A percentile compares a stretch with the other conserved stretches of the same genome.
Evolutionary conservation across 2,797 vertebrate species (phyloP).

Genomic region (Gobionotothen gibberifrons): DNA sequence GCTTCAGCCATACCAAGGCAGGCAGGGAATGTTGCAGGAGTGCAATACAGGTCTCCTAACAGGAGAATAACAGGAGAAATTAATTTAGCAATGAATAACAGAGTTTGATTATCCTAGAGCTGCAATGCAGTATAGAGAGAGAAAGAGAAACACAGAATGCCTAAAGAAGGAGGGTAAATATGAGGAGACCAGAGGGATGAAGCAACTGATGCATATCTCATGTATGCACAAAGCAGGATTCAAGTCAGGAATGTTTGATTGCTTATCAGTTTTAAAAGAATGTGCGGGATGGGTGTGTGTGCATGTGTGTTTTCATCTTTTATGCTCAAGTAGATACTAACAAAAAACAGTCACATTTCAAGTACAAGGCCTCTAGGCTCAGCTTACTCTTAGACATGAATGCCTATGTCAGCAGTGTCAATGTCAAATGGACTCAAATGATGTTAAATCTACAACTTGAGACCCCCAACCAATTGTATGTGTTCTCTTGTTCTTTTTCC

Average conservation of each 20-base stretch:
- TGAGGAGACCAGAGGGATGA: conserved; percentile 23
- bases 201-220: conserved; percentile 56
- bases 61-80: conserved; percentile 45
- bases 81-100: conserved; percentile 65
- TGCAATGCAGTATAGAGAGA: conserved; percentile 35
- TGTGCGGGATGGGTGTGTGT: conserved; percentile 41
- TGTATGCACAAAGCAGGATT: conserved; percentile 28
- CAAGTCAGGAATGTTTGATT: conserved; percentile 69
- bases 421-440: conserved; percentile 24
- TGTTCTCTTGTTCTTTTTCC: not conserved
- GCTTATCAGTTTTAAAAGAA: conserved; percentile 63
- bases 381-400: conserved; percentile 19
- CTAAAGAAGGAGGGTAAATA: conserved; percentile 21
- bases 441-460: not conserved
- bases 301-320: not conserved
- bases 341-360: conserved; percentile 27
- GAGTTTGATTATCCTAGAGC: conserved; percentile 51
- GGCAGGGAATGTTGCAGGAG: conserved; percentile 35
- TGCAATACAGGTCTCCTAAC: conserved; percentile 57
- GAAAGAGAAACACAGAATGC: conserved; percentile 7
- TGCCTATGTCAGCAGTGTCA: conserved; percentile 12
- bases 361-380: conserved; percentile 1
- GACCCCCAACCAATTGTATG: conserved; percentile 11
- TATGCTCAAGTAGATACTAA: conserved; percentile 1
- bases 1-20: conserved; percentile 17